These are phyloP conservation scores for Apamea anceps DNA, from an alignment of 2,888 invertebrate genomes.

Conservation along the genomic window DNA sequence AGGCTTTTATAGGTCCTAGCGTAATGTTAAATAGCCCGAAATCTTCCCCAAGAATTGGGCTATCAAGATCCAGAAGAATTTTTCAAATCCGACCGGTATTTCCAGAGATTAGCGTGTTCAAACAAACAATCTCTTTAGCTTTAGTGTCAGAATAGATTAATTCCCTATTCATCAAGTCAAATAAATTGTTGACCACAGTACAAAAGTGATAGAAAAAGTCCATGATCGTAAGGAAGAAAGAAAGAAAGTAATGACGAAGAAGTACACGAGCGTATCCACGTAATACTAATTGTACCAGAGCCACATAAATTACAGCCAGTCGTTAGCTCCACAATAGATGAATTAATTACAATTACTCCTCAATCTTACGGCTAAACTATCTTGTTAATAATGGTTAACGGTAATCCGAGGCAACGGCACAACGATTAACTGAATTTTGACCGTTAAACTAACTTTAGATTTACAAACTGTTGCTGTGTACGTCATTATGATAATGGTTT, in stretches of 20 bases:
- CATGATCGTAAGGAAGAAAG: background rate
- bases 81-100: too few relatives aligned
- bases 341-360: constrained; percentile 66
- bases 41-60: too few relatives aligned
- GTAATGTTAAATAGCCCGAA: too few relatives aligned
- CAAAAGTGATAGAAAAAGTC: background rate
- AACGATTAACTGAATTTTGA: constrained; percentile 63
- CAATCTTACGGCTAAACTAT: constrained; percentile 65
- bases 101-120: too few relatives aligned
- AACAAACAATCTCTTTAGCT: too few relatives aligned
- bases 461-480: constrained; percentile 43
- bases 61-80: too few relatives aligned
- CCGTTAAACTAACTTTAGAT: constrained; percentile 60
- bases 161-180: background rate
- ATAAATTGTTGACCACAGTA: constrained; percentile 1
- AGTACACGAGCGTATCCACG: constrained; percentile 49
- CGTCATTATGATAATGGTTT: constrained; percentile 34
- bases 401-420: constrained; percentile 59
- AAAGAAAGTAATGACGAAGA: constrained; percentile 22
- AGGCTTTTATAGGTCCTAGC: too few relatives aligned
- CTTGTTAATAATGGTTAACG: constrained; percentile 66
- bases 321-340: constrained; percentile 53
- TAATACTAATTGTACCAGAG: constrained; percentile 49
- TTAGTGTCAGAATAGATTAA: too few relatives aligned
- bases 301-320: constrained; percentile 44